Conservation (phyloP, 37 sponge, comb jelly and placozoan genomes). For the Petrosia ficiformis region DNA sequence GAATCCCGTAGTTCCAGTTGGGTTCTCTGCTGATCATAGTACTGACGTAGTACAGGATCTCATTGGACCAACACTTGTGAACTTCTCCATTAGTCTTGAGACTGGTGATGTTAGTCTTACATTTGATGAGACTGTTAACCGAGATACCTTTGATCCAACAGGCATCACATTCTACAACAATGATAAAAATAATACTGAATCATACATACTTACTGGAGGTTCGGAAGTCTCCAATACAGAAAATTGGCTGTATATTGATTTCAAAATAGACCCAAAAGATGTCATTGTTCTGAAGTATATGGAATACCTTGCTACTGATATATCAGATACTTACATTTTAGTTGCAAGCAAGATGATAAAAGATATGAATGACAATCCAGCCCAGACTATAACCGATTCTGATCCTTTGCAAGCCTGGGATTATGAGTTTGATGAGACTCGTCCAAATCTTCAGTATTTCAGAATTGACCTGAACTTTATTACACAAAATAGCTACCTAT, state of each 20-base stretch:
- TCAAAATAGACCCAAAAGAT: conserved; percentile 59
- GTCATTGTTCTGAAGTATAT: conserved; percentile 61
- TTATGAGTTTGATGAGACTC: conserved; percentile 65
- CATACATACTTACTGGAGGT: conserved; percentile 67
- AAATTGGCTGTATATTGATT: conserved; percentile 74
- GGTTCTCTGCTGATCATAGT: conserved; percentile 5
- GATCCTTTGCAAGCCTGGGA: conserved; percentile 31
- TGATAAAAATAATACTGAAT: conserved; percentile 20
- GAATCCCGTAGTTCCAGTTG: conserved; percentile 44
- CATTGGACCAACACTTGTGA: conserved; percentile 61
- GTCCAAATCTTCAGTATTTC: conserved; percentile 50
- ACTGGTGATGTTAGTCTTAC: conserved; percentile 64
- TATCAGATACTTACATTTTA: conserved; percentile 72
- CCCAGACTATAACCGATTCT: conserved; percentile 21
- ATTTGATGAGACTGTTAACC: conserved; percentile 82
- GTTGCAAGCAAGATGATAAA: conserved; percentile 35
- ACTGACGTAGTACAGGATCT: conserved; percentile 32
- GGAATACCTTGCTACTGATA: conserved; percentile 61
- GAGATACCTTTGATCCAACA: conserved; percentile 58
- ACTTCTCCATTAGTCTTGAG: conserved; percentile 76
- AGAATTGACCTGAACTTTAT: conserved; percentile 63
- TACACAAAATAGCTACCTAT: conserved; percentile 51
- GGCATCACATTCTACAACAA: conserved; percentile 71
- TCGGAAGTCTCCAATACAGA: conserved; percentile 10
- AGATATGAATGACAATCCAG: conserved; percentile 71